Conservation (phyloP, 1,140 invertebrate species). For the Atta texana region DNA sequence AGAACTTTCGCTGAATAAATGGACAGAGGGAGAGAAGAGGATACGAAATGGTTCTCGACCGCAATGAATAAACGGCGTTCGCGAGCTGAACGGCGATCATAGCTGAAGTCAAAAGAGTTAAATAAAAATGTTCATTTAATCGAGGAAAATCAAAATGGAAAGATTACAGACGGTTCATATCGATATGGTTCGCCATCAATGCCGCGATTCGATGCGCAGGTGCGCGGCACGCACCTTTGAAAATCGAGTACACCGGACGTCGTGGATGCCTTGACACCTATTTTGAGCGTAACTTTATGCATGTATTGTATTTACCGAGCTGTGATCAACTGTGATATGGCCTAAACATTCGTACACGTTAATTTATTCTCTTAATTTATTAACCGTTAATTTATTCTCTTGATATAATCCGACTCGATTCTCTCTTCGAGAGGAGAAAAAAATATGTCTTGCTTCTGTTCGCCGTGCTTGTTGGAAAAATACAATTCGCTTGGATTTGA, state of each 20-base stretch:
- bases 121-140: not conserved
- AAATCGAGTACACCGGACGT: not conserved
- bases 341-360: not conserved
- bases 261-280: not conserved
- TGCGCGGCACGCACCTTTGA: not conserved
- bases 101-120: not conserved
- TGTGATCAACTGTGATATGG: no score
- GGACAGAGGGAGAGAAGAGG: not conserved
- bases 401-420: not conserved
- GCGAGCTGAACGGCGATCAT: not conserved
- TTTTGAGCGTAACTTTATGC: conserved; percentile 3
- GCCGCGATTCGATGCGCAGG: not conserved
- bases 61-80: not conserved
- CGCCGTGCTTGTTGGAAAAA: no score
- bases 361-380: not conserved
- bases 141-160: not conserved
- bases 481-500: no score
- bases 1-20: not conserved
- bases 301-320: not conserved
- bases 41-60: not conserved
- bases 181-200: not conserved
- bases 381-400: not conserved
- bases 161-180: not conserved
- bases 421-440: no score
- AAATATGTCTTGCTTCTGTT: no score